Base-by-base conservation (phyloP, 2,888 invertebrate genomes). In the Chloroclystis v-ata region DNA sequence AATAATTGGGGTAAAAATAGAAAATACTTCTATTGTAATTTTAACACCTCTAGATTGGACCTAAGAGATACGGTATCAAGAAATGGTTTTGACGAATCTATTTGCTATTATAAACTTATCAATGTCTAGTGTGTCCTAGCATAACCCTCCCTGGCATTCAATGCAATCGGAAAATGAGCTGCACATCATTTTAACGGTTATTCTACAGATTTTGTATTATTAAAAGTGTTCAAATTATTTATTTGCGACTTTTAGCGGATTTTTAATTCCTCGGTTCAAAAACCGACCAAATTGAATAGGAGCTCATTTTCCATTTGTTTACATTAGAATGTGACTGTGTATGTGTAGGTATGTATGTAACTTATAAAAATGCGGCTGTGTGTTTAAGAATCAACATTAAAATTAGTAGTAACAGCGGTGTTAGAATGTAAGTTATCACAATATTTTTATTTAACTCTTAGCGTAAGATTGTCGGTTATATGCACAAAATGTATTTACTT, bases 321-420 rank as follows among this genome's bases (percentile, higher is more conserved):
- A 14, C 7, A n/a, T 12, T 11, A n/a, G n/a, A 25, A 32, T 20
- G 11, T 30, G 16, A 12, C 30, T 11, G 12, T 42, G 37, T 46
- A 37, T 47, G 30, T 37, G 39, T 51, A 35, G 20, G 44, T 49
- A 37, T 52, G 30, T 44, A 35, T 45, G 43, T 44, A 40, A 38
- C n/a, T 35, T 45, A 49, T 26, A 43, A 43, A 43, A 37, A 43
- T 49, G 32, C 42, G 54, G 47, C 50, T 47, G 49, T 47, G 49
- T 54, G 45, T 42, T 32, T 42, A 49, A 25, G 32, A 43, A 47
- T 49, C 43, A 47, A 41, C 10, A 30, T 46, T 33, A 29, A 28
- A 38, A n/a, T 45, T 4, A 20, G 38, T 37, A 42, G 38, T 33
- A 25, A 13, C 26, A 39, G 25, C 20, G 41, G 28, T 49, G 41